Evolutionary conservation across 2,797 vertebrate genomes (phyloP).

Genomic region (Margarornis squamiger): DNA sequence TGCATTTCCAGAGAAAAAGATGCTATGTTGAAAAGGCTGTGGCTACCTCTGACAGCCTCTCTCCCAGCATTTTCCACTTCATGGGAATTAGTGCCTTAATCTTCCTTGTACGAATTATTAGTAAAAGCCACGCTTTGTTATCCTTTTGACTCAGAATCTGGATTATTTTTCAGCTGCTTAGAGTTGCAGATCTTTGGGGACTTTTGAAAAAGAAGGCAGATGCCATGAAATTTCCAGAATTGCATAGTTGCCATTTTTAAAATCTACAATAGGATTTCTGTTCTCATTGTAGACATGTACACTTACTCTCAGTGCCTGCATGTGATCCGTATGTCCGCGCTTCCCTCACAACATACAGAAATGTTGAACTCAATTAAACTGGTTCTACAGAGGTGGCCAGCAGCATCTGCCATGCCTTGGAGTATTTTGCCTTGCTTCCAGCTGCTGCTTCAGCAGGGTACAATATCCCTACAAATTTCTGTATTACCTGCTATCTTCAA

Average conservation of each 20-base stretch:
- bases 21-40: background rate
- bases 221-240: background rate
- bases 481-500: background rate
- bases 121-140: background rate
- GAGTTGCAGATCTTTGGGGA: background rate
- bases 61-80: background rate
- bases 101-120: background rate
- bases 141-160: background rate
- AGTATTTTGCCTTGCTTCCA: background rate
- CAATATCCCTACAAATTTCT: background rate
- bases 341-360: background rate
- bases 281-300: background rate
- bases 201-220: background rate
- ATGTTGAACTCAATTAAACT: background rate
- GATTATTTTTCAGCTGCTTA: background rate
- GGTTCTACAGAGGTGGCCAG: background rate
- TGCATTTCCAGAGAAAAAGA: background rate
- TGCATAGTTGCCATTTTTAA: background rate
- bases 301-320: background rate
- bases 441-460: background rate
- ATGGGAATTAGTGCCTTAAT: background rate
- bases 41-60: background rate
- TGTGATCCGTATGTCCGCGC: background rate
- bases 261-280: background rate
- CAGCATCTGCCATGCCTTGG: background rate